A percentile compares a stretch with the other conserved stretches of the same genome.
phyloP scores from a whole-genome alignment of 1,140 invertebrate genomes.

The Agraylea sexmaculata region DNA sequence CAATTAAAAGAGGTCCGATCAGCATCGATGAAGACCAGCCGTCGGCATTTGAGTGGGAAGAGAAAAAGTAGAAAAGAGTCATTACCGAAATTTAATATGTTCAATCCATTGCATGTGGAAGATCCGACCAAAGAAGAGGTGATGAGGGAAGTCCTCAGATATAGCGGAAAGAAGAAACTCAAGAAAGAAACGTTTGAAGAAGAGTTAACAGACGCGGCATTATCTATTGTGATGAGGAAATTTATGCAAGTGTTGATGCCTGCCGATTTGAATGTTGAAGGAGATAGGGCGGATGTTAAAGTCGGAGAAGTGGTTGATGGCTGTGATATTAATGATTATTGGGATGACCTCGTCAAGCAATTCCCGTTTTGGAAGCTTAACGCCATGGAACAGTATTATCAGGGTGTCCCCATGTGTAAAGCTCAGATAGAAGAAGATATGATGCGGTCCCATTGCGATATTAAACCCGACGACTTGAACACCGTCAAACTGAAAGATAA shows the following conservation, averaged over 20 bases:
- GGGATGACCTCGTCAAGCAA: slow-evolving; percentile 9
- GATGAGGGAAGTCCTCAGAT: slow-evolving; percentile 7
- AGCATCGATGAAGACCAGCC: background rate
- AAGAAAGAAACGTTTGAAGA: slow-evolving; percentile 7
- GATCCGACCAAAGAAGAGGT: slow-evolving; percentile 11
- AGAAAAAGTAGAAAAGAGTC: slow-evolving; percentile 4
- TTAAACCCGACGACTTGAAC: slow-evolving; percentile 6
- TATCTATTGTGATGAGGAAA: slow-evolving; percentile 7
- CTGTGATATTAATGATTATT: slow-evolving; percentile 14
- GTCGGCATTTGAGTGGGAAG: slow-evolving; percentile 7
- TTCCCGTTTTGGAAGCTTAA: slow-evolving; percentile 11
- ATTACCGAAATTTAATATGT: background rate
- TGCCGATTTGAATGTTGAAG: background rate
- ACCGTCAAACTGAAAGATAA: slow-evolving; percentile 4
- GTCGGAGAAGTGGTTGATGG: slow-evolving; percentile 12
- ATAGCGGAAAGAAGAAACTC: slow-evolving; percentile 1
- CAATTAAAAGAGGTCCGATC: slow-evolving; percentile 9
- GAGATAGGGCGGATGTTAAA: slow-evolving; percentile 5
- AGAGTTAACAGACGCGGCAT: slow-evolving; percentile 4
- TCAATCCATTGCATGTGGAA: background rate
- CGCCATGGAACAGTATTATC: slow-evolving; percentile 14
- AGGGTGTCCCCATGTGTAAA: slow-evolving; percentile 3
- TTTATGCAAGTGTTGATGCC: slow-evolving; percentile 9
- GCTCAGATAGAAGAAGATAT: too few species aligned
- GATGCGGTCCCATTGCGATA: too few species aligned